Base-by-base conservation (phyloP, 2,113 vertebrate species). In the Ardeotis arabs region DNA sequence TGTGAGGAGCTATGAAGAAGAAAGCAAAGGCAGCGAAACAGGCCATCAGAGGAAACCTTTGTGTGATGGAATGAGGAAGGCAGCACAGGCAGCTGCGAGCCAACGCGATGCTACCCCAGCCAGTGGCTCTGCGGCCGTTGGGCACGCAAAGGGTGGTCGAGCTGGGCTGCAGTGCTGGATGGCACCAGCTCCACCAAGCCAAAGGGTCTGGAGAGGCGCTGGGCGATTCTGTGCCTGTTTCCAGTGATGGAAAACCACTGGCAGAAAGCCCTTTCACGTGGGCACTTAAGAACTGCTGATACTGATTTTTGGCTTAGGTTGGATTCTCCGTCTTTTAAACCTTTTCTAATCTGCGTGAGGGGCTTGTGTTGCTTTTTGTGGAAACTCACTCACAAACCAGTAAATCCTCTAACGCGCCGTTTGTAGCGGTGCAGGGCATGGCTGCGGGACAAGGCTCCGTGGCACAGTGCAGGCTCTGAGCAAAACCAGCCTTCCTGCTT, bases 1-100 rank as follows among this genome's bases (percentile, higher is more conserved):
- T 69, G 47, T 39, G 67, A 93, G 60, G 49, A 66, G 35, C 56
- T 78, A 3, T 25, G 64, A 75, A 60, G 84, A 87, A 77, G 60
- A 92, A 94, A 93, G 76, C 47, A 55, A 70, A 95, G 83, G 64
- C 84, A 28, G 62, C 83, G 56, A 68, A 78, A 49, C 6, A 9
- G 87, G 47, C 56, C 33, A 16, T 56, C 44, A 41, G 49, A 45
- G 44, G 39, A 53, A 27, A 89, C 9, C 21, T 45, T 37, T 12
- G 5, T 47, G 52, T 66, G 63, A 59, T 44, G 50, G 55, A 86
- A 86, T 23, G 79, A 86, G 67, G 74, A 22, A 44, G 45, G n/a
- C 28, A 28, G 49, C 18, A 8, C 5, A 3, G 9, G 7, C 8
- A n/a, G 50, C 50, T 64, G 49, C 29, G n/a, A 39, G 58, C 23